Conservation (phyloP, 2,113 vertebrate genomes). For the Puntigrus tetrazona region DNA sequence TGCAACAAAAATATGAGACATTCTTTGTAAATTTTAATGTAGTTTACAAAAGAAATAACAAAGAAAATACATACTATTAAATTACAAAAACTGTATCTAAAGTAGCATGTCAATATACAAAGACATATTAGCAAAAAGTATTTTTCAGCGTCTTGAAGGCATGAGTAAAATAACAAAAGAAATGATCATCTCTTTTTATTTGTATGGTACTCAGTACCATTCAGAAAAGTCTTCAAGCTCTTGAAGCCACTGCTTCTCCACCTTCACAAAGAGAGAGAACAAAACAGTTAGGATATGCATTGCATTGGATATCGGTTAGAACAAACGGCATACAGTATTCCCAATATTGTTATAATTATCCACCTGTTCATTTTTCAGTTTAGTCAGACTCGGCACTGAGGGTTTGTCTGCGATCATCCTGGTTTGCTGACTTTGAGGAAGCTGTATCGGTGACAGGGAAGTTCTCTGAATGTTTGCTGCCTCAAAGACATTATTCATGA, state of each 20-base stretch:
- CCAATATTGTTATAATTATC: background rate
- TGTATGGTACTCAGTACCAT: conserved; percentile 38
- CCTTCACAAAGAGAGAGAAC: conserved; percentile 31
- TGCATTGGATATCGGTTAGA: background rate
- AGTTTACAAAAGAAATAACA: background rate
- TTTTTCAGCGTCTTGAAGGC: background rate
- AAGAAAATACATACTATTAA: background rate
- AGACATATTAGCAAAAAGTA: background rate
- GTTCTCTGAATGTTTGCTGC: background rate
- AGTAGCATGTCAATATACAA: background rate
- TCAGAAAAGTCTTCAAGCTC: conserved; percentile 50
- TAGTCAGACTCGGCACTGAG: background rate
- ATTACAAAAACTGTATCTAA: background rate
- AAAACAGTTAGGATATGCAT: background rate
- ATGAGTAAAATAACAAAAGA: background rate
- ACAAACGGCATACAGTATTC: background rate
- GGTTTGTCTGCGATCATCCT: background rate
- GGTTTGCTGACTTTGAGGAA: conserved; percentile 1
- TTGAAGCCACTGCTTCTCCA: conserved; percentile 49
- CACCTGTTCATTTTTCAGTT: conserved; percentile 47
- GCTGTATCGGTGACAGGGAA: background rate
- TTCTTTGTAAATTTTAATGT: background rate
- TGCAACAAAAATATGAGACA: background rate
- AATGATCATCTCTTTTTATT: background rate
- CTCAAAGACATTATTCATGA: background rate